Conservation (phyloP, 2,888 invertebrate species). For the Temnothorax rugatulus region DNA sequence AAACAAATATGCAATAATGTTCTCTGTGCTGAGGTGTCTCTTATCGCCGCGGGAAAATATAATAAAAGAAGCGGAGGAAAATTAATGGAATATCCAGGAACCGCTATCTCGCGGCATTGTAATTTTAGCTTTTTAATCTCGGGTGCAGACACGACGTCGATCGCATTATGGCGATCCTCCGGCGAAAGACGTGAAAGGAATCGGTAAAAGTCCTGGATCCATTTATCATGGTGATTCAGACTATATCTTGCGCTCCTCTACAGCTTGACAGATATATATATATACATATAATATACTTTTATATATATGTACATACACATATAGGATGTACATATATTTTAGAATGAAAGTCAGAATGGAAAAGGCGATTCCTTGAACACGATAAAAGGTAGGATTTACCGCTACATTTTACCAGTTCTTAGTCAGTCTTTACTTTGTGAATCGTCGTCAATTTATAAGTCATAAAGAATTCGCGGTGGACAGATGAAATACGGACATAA, state of each 20-base stretch:
- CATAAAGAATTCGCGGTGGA: slow-evolving; percentile 20
- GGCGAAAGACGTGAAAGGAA: background rate
- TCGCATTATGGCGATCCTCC: slow-evolving; percentile 29
- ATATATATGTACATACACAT: background rate
- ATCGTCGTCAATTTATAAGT: slow-evolving; percentile 46
- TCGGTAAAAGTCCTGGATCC: slow-evolving; percentile 33
- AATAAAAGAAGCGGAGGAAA: slow-evolving; percentile 14
- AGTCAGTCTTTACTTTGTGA: slow-evolving; percentile 39
- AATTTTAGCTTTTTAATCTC: slow-evolving; percentile 48
- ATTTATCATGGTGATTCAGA: slow-evolving; percentile 56
- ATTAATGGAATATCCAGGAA: slow-evolving; percentile 31
- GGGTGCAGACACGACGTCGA: slow-evolving; percentile 28
- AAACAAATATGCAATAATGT: slow-evolving; percentile 4
- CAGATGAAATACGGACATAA: slow-evolving; percentile 13
- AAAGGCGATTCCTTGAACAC: slow-evolving; percentile 48
- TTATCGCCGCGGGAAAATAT: background rate
- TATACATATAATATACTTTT: background rate
- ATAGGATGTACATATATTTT: background rate
- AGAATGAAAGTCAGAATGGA: slow-evolving; percentile 24
- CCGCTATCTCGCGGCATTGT: slow-evolving; percentile 12
- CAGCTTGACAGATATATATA: slow-evolving; percentile 1
- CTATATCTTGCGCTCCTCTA: slow-evolving; percentile 21
- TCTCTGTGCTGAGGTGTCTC: background rate
- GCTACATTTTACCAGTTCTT: slow-evolving; percentile 53
- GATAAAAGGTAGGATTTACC: slow-evolving; percentile 58